Base-by-base conservation (phyloP, 2,888 invertebrate species). In the Aphodius sticticus region DNA sequence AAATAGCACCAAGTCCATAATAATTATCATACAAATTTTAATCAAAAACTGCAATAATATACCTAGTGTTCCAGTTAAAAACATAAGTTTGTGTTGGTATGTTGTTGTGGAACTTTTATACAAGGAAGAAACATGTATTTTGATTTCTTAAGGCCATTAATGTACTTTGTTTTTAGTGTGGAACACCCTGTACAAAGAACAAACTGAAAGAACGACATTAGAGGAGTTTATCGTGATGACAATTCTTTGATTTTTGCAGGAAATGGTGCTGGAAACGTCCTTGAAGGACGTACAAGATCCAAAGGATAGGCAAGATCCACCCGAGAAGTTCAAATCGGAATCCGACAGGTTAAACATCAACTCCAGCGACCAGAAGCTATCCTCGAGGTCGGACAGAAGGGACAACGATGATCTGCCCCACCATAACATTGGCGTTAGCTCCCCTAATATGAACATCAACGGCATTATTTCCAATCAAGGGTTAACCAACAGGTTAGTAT, bases 401-500 rank as follows among this genome's bases (percentile, higher is more conserved):
- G 53, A 69, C 16, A 79, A 79, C 38, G 36, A 37, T 15, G 79
- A 79, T 69, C 72, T 36, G 76, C 75, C 69, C 16, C 72, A 77
- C 16, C 77, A 77, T 53, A 76, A 69, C 5, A 37, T 77, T 70
- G 70, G 72, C 15, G 79, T 80, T 76, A 69, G 53, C 76, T 77
- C 35, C 7, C 14, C 72, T 78, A 80, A 76, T 79, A 77, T 81
- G 77, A 81, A 78, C 70, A 77, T 77, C 69, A 85, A 83, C 77
- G 84, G 84, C 26, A 75, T 82, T 15, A 70, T 77, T 16, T 80
- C 80, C 75, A 80, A 83, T 74, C 71, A 79, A 74, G 81, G 82
- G 77, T 79, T 83, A 75, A 84, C 82, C 72, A 83, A 84, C 79
- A 84, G 83, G 84, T 84, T 81, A 82, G 79, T 77, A 71, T 26